Evolutionary conservation across 53 echinoderm and acorn worm genomes (phyloP).

Genomic region (Crossaster papposus): DNA sequence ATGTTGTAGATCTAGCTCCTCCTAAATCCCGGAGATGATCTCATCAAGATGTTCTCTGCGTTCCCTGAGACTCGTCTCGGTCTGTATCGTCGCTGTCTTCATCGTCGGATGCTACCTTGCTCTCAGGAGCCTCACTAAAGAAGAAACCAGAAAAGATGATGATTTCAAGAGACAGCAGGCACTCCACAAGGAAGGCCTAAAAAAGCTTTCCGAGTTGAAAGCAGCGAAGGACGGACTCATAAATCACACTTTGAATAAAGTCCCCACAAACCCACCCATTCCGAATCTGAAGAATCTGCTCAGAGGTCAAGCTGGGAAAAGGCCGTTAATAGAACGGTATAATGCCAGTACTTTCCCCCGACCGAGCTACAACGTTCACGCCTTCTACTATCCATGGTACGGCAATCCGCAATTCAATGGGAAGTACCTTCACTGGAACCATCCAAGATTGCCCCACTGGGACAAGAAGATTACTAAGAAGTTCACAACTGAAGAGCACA

Average conservation of each 20-base stretch:
- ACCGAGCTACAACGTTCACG: slow-evolving; percentile 83
- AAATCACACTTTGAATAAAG: not conserved
- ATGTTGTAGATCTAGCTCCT: not conserved
- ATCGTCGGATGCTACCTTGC: slow-evolving; percentile 67
- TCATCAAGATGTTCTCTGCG: slow-evolving; percentile 22
- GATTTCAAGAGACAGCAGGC: slow-evolving; percentile 42
- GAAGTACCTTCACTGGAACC: slow-evolving; percentile 87
- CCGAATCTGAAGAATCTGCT: not conserved
- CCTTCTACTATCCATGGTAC: slow-evolving; percentile 98
- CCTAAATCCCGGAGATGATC: not conserved
- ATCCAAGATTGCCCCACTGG: slow-evolving; percentile 85
- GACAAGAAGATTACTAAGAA: slow-evolving; percentile 74
- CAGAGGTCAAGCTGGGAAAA: not conserved
- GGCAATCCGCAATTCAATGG: slow-evolving; percentile 82
- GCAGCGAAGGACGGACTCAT: not conserved
- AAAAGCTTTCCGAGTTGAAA: not conserved
- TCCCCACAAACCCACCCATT: not conserved
- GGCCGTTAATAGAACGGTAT: not conserved
- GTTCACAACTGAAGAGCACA: slow-evolving; percentile 69
- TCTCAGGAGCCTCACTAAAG: slow-evolving; percentile 57
- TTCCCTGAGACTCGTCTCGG: slow-evolving; percentile 49
- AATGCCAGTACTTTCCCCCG: not conserved
- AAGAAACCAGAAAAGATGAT: slow-evolving; percentile 47
- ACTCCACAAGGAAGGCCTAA: not conserved
- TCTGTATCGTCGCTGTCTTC: slow-evolving; percentile 56